Evolutionary conservation across 1,140 invertebrate genomes (phyloP).

Genomic region (Papilio xuthus): DNA sequence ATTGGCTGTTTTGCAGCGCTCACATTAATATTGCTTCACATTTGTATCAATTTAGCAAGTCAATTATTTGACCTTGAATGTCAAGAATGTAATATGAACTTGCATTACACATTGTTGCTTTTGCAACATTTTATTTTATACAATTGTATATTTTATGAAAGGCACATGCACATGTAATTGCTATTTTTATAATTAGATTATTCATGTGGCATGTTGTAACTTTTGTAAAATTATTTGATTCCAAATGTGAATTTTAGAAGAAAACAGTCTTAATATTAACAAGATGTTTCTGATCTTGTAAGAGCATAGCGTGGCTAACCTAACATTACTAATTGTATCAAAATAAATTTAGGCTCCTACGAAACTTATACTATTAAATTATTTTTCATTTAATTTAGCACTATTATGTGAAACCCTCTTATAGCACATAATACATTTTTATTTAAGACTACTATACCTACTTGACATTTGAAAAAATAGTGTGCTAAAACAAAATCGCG

Average conservation of each 20-base stretch:
- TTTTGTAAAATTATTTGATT: background rate
- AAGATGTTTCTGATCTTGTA: no score
- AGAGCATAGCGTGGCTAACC: no score
- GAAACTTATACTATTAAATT: no score
- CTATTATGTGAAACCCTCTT: no score
- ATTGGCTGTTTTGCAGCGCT: background rate
- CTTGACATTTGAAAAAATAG: background rate
- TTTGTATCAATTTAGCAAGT: constrained; percentile 36
- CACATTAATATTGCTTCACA: constrained; percentile 33
- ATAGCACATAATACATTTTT: background rate
- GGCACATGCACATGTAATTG: background rate
- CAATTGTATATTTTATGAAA: background rate
- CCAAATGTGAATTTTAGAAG: background rate
- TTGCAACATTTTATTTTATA: constrained; percentile 4
- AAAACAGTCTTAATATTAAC: background rate
- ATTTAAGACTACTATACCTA: background rate
- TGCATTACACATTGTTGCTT: background rate
- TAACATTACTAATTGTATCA: no score
- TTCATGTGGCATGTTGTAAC: background rate
- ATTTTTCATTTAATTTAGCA: no score
- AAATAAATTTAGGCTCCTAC: no score
- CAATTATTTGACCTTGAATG: constrained; percentile 37
- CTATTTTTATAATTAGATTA: background rate
- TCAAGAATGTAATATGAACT: constrained; percentile 4
- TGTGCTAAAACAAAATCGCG: background rate